Conservation (phyloP, 1,140 invertebrate genomes). For the Spodoptera litura region DNA sequence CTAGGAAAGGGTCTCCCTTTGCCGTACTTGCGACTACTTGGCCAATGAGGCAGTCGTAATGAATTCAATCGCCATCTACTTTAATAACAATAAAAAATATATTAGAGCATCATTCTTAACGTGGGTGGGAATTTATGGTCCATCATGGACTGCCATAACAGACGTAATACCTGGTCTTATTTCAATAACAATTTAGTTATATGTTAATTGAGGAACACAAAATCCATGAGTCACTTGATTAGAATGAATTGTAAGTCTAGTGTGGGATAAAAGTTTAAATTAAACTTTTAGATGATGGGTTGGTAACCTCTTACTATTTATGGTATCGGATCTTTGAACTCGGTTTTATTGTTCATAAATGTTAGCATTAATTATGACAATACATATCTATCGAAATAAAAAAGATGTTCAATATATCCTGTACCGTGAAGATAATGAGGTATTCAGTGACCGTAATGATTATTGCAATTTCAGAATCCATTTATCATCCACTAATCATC, state of each 20-base stretch:
- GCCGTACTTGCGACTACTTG: too few relatives aligned
- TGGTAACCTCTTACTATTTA: slow-evolving; percentile 18
- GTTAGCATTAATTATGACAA: background rate
- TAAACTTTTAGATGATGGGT: slow-evolving; percentile 5
- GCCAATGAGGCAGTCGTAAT: background rate
- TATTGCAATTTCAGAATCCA: too few relatives aligned
- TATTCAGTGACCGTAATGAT: too few relatives aligned
- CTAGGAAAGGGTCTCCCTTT: too few relatives aligned
- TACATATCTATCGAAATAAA: background rate
- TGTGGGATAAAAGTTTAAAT: slow-evolving; percentile 22
- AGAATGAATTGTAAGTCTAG: slow-evolving; percentile 25
- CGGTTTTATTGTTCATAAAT: slow-evolving; percentile 3
- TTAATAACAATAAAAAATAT: slow-evolving; percentile 35
- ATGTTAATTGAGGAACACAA: slow-evolving; percentile 25
- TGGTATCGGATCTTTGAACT: slow-evolving; percentile 31
- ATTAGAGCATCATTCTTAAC: slow-evolving; percentile 20
- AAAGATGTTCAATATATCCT: too few relatives aligned
- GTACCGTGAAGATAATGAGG: too few relatives aligned
- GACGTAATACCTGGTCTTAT: slow-evolving; percentile 10
- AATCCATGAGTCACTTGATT: slow-evolving; percentile 29
- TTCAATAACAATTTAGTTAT: slow-evolving; percentile 13
- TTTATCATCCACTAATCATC: too few relatives aligned
- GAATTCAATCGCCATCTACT: slow-evolving; percentile 9
- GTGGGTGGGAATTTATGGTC: slow-evolving; percentile 25
- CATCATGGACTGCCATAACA: background rate